Evolutionary conservation across 2,797 vertebrate genomes (phyloP).

Genomic region (Tinamus major): DNA sequence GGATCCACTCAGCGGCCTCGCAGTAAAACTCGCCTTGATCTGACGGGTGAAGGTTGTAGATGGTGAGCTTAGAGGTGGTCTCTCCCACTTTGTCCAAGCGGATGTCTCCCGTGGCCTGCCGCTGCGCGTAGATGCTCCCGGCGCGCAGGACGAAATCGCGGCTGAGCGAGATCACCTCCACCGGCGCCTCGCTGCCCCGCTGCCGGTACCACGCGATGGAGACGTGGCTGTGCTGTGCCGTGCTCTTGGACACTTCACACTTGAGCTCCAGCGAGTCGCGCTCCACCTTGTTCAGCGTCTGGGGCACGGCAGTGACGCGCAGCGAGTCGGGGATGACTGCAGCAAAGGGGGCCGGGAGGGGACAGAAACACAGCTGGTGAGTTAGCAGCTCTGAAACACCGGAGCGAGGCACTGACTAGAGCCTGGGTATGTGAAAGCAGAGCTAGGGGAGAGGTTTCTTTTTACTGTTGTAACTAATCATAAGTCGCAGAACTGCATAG

Average conservation of each 20-base stretch:
- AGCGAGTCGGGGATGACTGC: constrained; percentile 94
- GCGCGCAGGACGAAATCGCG: constrained; percentile 91
- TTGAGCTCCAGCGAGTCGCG: constrained; percentile 91
- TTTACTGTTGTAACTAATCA: background rate
- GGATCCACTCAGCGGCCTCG: constrained; percentile 95
- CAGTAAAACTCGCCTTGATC: constrained; percentile 97
- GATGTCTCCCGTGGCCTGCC: constrained; percentile 90
- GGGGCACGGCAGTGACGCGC: constrained; percentile 83
- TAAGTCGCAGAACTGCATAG: background rate
- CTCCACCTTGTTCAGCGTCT: constrained; percentile 93
- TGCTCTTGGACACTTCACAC: constrained; percentile 90
- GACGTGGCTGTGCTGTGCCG: constrained; percentile 91
- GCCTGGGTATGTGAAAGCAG: background rate
- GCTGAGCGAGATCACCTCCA: constrained; percentile 91
- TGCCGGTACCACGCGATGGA: constrained; percentile 93
- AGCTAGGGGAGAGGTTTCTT: background rate
- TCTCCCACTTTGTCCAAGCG: constrained; percentile 92
- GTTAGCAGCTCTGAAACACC: accelerated
- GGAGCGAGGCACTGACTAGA: background rate
- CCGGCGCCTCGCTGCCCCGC: constrained; percentile 79
- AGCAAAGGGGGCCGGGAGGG: background rate
- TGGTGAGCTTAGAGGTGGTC: constrained; percentile 89
- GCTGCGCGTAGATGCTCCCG: constrained; percentile 87
- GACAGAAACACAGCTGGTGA: background rate
- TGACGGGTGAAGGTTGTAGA: constrained; percentile 92